Evolutionary conservation across 2,888 invertebrate genomes (phyloP).

Genomic region (Graphium colonna): DNA sequence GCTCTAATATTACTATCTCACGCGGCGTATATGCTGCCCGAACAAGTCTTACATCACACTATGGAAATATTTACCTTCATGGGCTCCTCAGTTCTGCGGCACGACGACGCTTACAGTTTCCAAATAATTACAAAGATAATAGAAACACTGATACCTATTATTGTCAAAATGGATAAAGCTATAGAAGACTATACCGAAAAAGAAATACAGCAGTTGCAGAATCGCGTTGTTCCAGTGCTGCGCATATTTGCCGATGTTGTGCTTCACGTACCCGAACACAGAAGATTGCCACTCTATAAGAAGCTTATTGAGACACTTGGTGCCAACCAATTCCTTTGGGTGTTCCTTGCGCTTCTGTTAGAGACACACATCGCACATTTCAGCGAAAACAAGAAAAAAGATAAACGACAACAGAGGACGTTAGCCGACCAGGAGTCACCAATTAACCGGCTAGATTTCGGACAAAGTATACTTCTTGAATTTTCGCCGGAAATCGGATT

Average conservation of each 20-base stretch:
- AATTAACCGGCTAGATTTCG: conserved; percentile 83
- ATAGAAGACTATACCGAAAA: conserved; percentile 57
- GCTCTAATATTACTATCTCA: conserved; percentile 91
- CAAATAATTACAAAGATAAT: conserved; percentile 95
- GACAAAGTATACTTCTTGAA: conserved; percentile 82
- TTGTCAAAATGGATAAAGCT: conserved; percentile 78
- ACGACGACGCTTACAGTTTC: conserved; percentile 97
- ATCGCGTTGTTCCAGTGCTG: conserved; percentile 83
- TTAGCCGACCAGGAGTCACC: conserved; percentile 67
- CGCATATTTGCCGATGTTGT: conserved; percentile 95
- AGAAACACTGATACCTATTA: conserved; percentile 92
- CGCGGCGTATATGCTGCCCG: conserved; percentile 88
- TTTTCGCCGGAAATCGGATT: conserved; percentile 83
- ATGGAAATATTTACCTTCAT: conserved; percentile 99
- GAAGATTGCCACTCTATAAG: conserved; percentile 88
- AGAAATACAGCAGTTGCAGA: conserved; percentile 60
- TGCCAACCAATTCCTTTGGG: conserved; percentile 83
- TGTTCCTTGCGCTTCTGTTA: conserved; percentile 85
- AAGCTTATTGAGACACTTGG: conserved; percentile 88
- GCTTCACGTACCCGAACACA: conserved; percentile 95
- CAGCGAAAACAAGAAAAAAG: conserved; percentile 66
- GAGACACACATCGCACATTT: conserved; percentile 84
- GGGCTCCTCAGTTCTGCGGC: conserved; percentile 94
- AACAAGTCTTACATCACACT: conserved; percentile 93
- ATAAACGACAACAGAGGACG: conserved; percentile 45